Conservation (phyloP, 2,113 vertebrate species). For the Carlito syrichta region DNA sequence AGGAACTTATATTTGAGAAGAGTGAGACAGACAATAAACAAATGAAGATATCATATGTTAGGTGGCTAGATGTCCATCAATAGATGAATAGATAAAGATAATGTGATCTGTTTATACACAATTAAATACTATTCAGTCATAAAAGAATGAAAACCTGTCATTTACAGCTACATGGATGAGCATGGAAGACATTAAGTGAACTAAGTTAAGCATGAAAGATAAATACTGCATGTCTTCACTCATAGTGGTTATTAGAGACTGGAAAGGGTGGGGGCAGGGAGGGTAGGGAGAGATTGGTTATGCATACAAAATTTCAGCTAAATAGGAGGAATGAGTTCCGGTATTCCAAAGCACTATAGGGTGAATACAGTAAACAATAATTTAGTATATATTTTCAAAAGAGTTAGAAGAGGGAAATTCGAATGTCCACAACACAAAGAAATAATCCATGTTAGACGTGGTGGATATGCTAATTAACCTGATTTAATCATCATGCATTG, state of each 20-base stretch:
- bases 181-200: background rate
- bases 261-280: background rate
- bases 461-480: background rate
- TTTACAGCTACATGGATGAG: background rate
- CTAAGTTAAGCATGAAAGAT: background rate
- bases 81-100: background rate
- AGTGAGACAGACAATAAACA: background rate
- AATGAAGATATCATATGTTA: background rate
- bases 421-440: background rate
- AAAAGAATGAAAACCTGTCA: background rate
- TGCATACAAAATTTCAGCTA: background rate
- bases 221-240: background rate
- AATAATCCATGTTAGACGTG: background rate
- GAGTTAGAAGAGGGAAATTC: background rate
- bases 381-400: background rate
- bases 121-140: background rate
- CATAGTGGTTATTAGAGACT: background rate
- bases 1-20: background rate
- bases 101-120: background rate
- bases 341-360: background rate
- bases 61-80: background rate
- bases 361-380: background rate
- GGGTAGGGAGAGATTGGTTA: background rate
- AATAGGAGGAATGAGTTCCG: background rate
- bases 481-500: background rate